Conservation (phyloP, 2,113 vertebrate genomes). For the Melanotaenia duboulayi region DNA sequence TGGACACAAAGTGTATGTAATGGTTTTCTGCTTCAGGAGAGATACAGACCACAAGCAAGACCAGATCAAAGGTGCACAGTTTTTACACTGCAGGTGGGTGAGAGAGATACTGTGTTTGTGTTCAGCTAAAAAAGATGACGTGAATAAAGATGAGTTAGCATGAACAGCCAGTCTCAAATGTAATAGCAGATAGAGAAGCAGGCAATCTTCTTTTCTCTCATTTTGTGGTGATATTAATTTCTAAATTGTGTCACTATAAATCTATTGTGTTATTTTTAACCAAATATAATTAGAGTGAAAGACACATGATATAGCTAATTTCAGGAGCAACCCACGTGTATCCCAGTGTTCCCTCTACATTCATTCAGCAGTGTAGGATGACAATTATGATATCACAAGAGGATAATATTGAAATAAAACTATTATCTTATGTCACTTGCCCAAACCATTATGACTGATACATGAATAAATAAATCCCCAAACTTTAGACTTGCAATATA, state of each 20-base stretch:
- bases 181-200: background rate
- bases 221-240: conserved; percentile 7
- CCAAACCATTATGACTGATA: background rate
- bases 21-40: conserved; percentile 71
- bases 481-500: background rate
- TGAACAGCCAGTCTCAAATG: conserved; percentile 18
- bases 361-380: background rate
- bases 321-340: conserved; percentile 14
- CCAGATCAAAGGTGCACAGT: conserved; percentile 73
- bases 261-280: conserved; percentile 43
- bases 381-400: background rate
- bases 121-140: background rate
- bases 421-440: background rate
- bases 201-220: conserved; percentile 21
- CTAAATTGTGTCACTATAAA: conserved; percentile 34
- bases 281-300: conserved; percentile 30
- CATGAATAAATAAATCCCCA: background rate
- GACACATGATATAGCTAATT: conserved; percentile 29
- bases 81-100: conserved; percentile 47
- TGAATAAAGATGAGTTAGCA: conserved; percentile 29
- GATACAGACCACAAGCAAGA: conserved; percentile 45
- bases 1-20: conserved; percentile 75
- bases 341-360: conserved; percentile 24
- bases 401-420: background rate
- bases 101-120: conserved; percentile 38